Percentiles rank a stretch among this genome's conserved stretches.
These are phyloP conservation scores for Drosophila sp. DNA, from an alignment of 1,140 invertebrate species.

Conservation along the genomic window DNA sequence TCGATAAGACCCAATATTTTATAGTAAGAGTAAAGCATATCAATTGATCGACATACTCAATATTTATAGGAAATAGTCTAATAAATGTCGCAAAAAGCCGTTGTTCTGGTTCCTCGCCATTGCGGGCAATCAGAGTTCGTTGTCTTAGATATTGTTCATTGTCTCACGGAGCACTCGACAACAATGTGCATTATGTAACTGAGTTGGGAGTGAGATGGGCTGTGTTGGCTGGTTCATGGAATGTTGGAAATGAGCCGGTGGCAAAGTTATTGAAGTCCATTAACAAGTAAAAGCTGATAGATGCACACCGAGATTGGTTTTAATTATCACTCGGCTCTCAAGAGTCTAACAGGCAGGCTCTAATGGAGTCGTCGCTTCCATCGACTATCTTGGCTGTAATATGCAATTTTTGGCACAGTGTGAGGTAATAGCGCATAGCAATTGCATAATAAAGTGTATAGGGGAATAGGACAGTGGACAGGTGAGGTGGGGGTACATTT, in stretches of 20 bases:
- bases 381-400: slow-evolving; percentile 29
- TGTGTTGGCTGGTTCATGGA: neutral
- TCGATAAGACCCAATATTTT: no score
- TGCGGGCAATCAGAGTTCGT: slow-evolving; percentile 12
- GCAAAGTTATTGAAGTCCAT: slow-evolving; percentile 64
- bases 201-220: neutral
- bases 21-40: neutral
- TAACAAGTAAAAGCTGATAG: slow-evolving; percentile 41
- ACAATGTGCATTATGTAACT: slow-evolving; percentile 23
- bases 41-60: neutral
- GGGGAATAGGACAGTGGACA: neutral
- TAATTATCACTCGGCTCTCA: slow-evolving; percentile 60
- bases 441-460: slow-evolving; percentile 55
- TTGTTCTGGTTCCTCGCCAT: neutral
- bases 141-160: slow-evolving; percentile 24
- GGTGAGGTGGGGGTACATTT: neutral
- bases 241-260: neutral
- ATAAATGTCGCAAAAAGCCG: neutral
- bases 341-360: slow-evolving; percentile 49
- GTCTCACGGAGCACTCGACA: slow-evolving; percentile 6
- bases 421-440: slow-evolving; percentile 58
- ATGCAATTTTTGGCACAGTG: slow-evolving; percentile 72
- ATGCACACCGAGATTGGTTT: slow-evolving; percentile 33
- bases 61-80: neutral
- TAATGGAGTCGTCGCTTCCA: slow-evolving; percentile 69